Conservation (phyloP, 35 echinoderm and acorn worm species). For the Amphiura filiformis region DNA sequence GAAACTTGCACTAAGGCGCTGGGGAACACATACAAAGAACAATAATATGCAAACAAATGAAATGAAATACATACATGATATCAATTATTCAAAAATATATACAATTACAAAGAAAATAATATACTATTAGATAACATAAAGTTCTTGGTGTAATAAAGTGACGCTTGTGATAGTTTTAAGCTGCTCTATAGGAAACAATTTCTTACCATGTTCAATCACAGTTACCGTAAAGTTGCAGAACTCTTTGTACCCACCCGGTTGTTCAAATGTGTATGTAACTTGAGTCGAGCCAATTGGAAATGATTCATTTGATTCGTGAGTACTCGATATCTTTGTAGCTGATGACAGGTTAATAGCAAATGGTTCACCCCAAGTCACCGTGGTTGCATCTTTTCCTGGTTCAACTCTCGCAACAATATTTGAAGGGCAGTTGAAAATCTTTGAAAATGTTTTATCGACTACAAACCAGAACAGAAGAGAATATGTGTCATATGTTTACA, state of each 20-base stretch:
- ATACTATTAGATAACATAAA: no score
- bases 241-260: neutral
- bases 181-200: no score
- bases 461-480: no score
- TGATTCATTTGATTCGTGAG: neutral
- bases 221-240: neutral
- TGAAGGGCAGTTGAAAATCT: neutral
- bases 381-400: neutral
- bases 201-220: neutral
- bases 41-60: no score
- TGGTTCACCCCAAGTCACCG: neutral
- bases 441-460: neutral
- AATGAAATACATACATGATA: no score
- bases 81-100: no score
- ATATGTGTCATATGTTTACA: no score
- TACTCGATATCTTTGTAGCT: neutral
- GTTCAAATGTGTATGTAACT: neutral
- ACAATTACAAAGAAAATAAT: no score
- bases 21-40: no score
- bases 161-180: no score
- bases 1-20: no score
- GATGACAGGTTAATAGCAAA: neutral
- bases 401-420: neutral
- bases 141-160: no score
- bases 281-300: neutral